Evolutionary conservation across 2,113 vertebrate species (phyloP), one percentile per base, ranked within the genome.

Genomic region (Mus musculus): DNA sequence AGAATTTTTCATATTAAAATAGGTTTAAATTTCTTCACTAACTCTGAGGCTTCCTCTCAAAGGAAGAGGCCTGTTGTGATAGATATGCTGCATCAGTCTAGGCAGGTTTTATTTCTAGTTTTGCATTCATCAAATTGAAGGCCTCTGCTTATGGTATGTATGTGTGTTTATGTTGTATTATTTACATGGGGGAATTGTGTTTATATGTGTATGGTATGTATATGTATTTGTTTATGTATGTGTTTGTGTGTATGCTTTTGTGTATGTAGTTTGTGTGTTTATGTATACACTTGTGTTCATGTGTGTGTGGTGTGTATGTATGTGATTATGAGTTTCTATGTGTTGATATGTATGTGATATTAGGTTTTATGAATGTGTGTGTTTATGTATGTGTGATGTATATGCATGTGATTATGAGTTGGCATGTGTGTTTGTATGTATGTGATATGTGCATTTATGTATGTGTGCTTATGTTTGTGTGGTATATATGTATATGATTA

Each of bases 21-120:
- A 88, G 65, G 33, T 46, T 69, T 69, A 49, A 22, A 86, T 86
- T 87, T 90, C 73, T 92, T 82, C 49, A 56, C 73, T 95, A 46
- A 54, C 9, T 72, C 5, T 46, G 26, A 30, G 4, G 2, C 49
- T 87, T 91, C n/a, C 19, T 85, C 73, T 11, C 33, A 77, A 89
- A 80, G 63, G n/a, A 87, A 86, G 22, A 85, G 36, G 14, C 5
- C 81, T 42, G 63, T 36, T 96, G 5, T 54, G 20, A 20, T 73
- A 84, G 30, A 19, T 22, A 26, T 0, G 1, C 17, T 54, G 61
- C 56, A 65, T 81, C 46, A 59, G n/a, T 11, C 69, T 65, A 19
- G 30, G 67, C 28, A 22, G 16, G 8, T 30, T 75, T 71, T 46
- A 33, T 61, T 9, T 67, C 49, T 82, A 4, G 2, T 71, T 52